These are phyloP conservation scores for Philypnodon macrostomus DNA, from an alignment of 2,797 vertebrate species.

Conservation along the genomic window DNA sequence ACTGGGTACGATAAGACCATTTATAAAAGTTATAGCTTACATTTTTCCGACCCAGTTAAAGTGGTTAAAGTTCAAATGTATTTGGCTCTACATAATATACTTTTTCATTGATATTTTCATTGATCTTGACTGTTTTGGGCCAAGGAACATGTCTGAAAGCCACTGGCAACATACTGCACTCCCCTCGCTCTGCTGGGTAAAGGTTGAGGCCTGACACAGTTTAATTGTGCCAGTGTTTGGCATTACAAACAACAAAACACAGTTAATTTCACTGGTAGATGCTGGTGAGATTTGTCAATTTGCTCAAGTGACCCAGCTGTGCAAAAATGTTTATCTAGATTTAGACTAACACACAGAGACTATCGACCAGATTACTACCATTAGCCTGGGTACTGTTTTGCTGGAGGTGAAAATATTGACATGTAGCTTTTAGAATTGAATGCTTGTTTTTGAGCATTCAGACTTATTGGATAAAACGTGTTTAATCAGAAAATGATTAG, in stretches of 20 bases:
- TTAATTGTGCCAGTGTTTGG: not conserved
- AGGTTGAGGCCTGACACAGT: not conserved
- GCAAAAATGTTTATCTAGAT: conserved; percentile 13
- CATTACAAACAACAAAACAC: conserved; percentile 11
- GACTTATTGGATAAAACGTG: conserved; percentile 30
- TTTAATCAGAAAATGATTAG: too few species aligned
- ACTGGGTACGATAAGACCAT: too few species aligned
- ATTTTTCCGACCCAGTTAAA: too few species aligned
- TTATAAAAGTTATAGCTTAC: too few species aligned
- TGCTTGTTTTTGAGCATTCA: conserved; percentile 15
- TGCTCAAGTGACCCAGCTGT: conserved; percentile 3
- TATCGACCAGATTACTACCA: conserved; percentile 11
- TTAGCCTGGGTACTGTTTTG: conserved; percentile 11
- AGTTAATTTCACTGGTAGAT: not conserved
- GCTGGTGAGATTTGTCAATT: conserved; percentile 9
- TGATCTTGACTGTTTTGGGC: too few species aligned
- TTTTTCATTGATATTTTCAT: not conserved
- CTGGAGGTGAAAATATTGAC: conserved; percentile 28
- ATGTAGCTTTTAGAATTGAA: conserved; percentile 4
- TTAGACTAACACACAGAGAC: not conserved
- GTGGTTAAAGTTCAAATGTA: too few species aligned
- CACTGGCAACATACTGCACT: conserved; percentile 11
- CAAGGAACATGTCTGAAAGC: too few species aligned
- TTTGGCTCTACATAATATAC: too few species aligned
- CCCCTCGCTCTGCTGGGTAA: conserved; percentile 7